Evolutionary conservation across 1,140 invertebrate species (phyloP).

Genomic region (Bombus vancouverensis): DNA sequence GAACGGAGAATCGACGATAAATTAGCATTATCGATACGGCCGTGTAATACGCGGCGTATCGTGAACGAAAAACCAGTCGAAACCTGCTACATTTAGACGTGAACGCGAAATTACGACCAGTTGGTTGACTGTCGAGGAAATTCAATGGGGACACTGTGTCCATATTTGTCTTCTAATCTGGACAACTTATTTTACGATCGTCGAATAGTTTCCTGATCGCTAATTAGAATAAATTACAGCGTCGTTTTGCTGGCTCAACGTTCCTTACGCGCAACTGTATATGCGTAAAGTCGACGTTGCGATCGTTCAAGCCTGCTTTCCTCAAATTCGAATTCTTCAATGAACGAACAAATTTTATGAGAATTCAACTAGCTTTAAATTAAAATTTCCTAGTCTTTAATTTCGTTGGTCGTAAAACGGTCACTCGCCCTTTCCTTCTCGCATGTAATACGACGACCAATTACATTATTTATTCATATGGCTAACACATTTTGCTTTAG

Average conservation of each 20-base stretch:
- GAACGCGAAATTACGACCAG: slow-evolving; percentile 30
- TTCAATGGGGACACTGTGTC: not conserved
- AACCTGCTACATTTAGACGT: slow-evolving; percentile 24
- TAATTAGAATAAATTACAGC: not conserved
- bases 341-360: too few relatives aligned
- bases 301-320: too few relatives aligned
- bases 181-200: not conserved
- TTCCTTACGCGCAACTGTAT: not conserved
- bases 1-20: slow-evolving; percentile 35
- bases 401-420: too few relatives aligned
- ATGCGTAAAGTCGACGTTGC: too few relatives aligned
- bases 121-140: not conserved
- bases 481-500: too few relatives aligned
- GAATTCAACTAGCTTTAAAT: too few relatives aligned
- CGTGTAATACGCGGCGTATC: not conserved
- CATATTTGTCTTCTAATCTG: not conserved
- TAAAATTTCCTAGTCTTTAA: too few relatives aligned
- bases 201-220: not conserved
- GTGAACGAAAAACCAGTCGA: slow-evolving; percentile 19
- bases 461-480: too few relatives aligned
- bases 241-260: not conserved
- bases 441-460: too few relatives aligned
- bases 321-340: too few relatives aligned
- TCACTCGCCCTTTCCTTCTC: too few relatives aligned
- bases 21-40: slow-evolving; percentile 30